phyloP scores from a whole-genome alignment of 2,113 vertebrate genomes.

The Eptesicus fuscus region DNA sequence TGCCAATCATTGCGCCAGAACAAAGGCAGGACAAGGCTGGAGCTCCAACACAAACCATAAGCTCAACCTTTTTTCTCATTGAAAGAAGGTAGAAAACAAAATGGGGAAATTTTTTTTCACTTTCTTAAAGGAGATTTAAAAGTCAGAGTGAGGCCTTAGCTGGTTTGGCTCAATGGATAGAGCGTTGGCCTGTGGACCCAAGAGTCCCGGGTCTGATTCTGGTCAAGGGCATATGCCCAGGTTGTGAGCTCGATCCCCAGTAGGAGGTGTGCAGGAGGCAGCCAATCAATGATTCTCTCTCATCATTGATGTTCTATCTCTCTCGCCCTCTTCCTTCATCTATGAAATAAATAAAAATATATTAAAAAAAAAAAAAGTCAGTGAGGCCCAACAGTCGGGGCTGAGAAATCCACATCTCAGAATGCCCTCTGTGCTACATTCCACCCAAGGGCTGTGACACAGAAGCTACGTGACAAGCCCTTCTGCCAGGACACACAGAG shows the following conservation, averaged over 20 bases:
- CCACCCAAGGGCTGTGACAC: background rate
- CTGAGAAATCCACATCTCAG: slow-evolving; percentile 3
- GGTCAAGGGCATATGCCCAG: too few species aligned
- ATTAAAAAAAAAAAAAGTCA: background rate
- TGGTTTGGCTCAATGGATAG: too few species aligned
- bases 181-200: too few species aligned
- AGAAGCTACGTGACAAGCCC: background rate
- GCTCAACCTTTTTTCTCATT: background rate
- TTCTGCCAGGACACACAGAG: background rate
- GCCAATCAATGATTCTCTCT: too few species aligned
- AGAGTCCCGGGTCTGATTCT: too few species aligned
- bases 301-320: too few species aligned
- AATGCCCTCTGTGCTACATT: background rate
- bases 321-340: too few species aligned
- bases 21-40: background rate
- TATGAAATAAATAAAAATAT: too few species aligned
- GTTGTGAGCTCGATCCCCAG: too few species aligned
- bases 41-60: background rate
- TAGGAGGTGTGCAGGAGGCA: too few species aligned
- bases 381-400: background rate
- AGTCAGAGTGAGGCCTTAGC: background rate
- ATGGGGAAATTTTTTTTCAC: background rate
- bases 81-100: background rate
- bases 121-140: background rate
- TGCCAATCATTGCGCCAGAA: background rate